Evolutionary conservation across 2,888 invertebrate genomes (phyloP), one percentile per base, ranked within the genome.

Genomic region (Vesta saturnalis): DNA sequence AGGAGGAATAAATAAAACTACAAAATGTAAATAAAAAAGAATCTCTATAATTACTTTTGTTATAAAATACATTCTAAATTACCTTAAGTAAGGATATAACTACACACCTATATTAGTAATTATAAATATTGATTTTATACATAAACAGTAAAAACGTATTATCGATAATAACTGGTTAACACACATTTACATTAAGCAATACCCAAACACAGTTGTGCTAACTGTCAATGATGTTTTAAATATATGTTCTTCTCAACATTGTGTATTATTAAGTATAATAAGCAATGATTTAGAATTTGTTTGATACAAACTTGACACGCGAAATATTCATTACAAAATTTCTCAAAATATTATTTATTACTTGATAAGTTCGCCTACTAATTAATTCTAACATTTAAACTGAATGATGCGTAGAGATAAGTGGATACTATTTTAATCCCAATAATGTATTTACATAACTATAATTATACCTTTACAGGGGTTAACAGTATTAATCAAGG

Each of bases 261-360:
- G 19, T 52, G n/a, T 52, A n/a, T 52, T 52, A 52, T 52, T 52
- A 52, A 52, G 52, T 19, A n/a, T 52, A 52, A 52, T 52, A 52
- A 52, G 52, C 19, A 52, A 52, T 52, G 52, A 52, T 21, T 52
- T 52, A 52, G 19, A n/a, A 52, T 52, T 18, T 18, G n/a, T 52
- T 52, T 52, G 52, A 52, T 52, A 52, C 19, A 19, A 58, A 58
- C 16, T 18, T 12, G 39, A 39, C 57, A 58, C 57, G 57, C 57
- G 4, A 35, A 58, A 58, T 58, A 35, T 58, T 58, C 57, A 58
- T 58, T 58, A 58, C 15, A 43, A 35, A 14, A 58, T 52, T 52
- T 12, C 12, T 35, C 18, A 58, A 43, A 58, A 39, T 58, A 14
- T 58, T 58, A 58, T 58, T 58, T 58, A 35, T n/a, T 16, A 5